Conservation (phyloP, 2,888 invertebrate species). For the Pinctada fucata region DNA sequence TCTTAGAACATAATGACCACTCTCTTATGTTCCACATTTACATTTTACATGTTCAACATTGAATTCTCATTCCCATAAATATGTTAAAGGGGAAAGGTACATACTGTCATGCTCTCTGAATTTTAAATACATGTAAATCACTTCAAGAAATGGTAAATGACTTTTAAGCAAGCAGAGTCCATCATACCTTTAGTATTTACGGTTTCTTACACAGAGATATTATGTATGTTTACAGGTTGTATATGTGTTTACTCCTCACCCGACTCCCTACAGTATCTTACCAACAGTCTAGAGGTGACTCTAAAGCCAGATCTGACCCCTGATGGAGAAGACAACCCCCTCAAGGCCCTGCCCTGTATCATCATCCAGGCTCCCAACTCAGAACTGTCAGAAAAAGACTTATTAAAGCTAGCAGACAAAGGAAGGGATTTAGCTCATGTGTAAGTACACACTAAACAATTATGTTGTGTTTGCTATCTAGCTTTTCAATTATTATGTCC, state of each 20-base stretch:
- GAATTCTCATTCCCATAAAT: too few species aligned
- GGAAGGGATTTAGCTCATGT: conserved; percentile 87
- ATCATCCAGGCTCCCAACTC: conserved; percentile 93
- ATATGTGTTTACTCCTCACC: conserved; percentile 87
- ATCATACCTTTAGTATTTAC: too few species aligned
- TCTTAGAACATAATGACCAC: too few species aligned
- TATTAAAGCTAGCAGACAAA: conserved; percentile 90
- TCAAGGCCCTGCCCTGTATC: conserved; percentile 91
- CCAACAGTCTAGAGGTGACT: conserved; percentile 93
- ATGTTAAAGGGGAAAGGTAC: too few species aligned
- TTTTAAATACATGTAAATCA: too few species aligned
- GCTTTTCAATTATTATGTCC: too few species aligned
- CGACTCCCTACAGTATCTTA: conserved; percentile 93
- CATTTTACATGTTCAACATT: too few species aligned
- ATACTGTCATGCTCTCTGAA: too few species aligned
- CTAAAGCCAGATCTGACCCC: conserved; percentile 92
- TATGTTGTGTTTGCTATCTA: too few species aligned
- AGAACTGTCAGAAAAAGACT: conserved; percentile 88
- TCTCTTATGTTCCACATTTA: too few species aligned
- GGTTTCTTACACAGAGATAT: neutral
- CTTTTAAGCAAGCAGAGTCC: too few species aligned
- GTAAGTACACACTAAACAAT: neutral
- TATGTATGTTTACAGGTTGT: conserved; percentile 74
- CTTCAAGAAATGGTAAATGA: too few species aligned
- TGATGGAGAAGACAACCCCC: conserved; percentile 89